Evolutionary conservation across 2,888 invertebrate genomes (phyloP).

Genomic region (Apoda limacodes): DNA sequence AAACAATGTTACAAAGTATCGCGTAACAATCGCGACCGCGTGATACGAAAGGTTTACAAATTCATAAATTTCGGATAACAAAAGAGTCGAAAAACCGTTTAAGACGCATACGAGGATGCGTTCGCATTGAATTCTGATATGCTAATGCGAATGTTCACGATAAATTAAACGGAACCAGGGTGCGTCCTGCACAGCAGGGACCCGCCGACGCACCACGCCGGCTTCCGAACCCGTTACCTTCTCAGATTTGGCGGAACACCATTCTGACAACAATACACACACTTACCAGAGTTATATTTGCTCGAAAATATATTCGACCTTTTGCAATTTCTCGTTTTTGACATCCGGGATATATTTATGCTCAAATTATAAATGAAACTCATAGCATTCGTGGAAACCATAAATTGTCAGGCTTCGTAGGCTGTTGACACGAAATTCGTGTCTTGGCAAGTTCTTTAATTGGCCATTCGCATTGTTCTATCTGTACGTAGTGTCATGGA

Average conservation of each 20-base stretch:
- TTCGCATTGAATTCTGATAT: conserved; percentile 64
- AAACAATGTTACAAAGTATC: conserved; percentile 49
- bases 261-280: conserved; percentile 45
- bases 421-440: conserved; percentile 44
- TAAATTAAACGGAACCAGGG: conserved; percentile 53
- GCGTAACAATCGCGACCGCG: conserved; percentile 35
- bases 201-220: conserved; percentile 41
- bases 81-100: conserved; percentile 63
- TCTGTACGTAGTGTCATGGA: too few species aligned
- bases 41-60: conserved; percentile 50
- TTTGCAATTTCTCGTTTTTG: too few species aligned
- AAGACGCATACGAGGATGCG: conserved; percentile 56
- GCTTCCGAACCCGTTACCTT: conserved; percentile 28
- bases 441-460: conserved; percentile 46
- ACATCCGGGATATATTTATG: too few species aligned
- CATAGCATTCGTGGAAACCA: conserved; percentile 42
- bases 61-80: conserved; percentile 63
- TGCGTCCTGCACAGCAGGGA: conserved; percentile 49
- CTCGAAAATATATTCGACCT: too few species aligned
- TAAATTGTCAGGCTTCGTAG: conserved; percentile 38
- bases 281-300: conserved; percentile 29
- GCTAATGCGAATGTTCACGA: conserved; percentile 67
- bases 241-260: conserved; percentile 49
- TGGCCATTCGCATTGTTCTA: conserved; percentile 25
- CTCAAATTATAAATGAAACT: conserved; percentile 44